phyloP scores from a whole-genome alignment of 2,113 vertebrate genomes.

The Psilopogon haemacephalus region DNA sequence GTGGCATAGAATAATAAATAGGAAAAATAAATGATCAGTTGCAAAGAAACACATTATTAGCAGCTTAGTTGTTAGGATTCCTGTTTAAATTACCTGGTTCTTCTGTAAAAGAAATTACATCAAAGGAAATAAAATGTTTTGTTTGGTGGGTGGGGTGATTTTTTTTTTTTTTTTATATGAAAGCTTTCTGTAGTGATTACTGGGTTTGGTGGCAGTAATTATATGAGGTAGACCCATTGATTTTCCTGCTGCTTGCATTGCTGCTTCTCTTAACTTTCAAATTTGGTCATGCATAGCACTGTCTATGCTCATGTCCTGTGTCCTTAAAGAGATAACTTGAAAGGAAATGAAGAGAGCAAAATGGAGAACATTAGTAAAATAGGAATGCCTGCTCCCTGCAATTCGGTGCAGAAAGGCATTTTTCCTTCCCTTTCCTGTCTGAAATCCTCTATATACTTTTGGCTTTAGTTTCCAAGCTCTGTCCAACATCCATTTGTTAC shows the following conservation, averaged over 20 bases:
- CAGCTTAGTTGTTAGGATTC: neutral
- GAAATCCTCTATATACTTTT: slow-evolving; percentile 10
- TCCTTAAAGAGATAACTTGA: neutral
- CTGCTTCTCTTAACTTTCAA: neutral
- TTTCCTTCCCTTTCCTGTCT: slow-evolving; percentile 6
- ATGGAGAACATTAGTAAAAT: neutral
- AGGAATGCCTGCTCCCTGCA: neutral
- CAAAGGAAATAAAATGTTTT: neutral
- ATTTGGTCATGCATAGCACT: neutral
- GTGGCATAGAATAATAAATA: neutral
- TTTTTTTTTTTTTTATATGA: neutral
- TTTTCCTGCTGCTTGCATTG: neutral
- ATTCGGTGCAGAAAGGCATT: neutral
- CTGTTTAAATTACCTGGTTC: neutral
- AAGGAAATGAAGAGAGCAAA: neutral
- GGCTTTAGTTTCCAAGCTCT: slow-evolving; percentile 2
- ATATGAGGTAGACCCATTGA: neutral
- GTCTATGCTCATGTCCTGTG: neutral
- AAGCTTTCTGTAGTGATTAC: neutral
- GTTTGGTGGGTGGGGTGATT: neutral
- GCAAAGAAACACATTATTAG: neutral
- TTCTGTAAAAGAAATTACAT: neutral
- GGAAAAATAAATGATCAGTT: neutral
- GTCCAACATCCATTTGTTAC: slow-evolving; percentile 34
- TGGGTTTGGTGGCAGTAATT: neutral